Percentiles rank a stretch among this genome's conserved stretches.
These are phyloP conservation scores for Drosophila peninsularis DNA, from an alignment of 2,888 invertebrate genomes.

Conservation along the genomic window DNA sequence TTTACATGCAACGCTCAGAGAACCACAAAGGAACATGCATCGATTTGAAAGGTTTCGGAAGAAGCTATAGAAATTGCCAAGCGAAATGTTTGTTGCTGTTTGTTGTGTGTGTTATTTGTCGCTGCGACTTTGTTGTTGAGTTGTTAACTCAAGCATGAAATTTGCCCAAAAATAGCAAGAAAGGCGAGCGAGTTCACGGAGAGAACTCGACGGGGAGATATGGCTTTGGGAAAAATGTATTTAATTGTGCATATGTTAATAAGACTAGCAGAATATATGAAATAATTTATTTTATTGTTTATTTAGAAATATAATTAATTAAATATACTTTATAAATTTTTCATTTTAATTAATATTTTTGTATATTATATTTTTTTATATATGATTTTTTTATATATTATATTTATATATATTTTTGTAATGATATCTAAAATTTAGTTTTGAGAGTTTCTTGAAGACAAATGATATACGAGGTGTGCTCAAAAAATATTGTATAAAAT, in stretches of 20 bases:
- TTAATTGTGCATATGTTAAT: neutral
- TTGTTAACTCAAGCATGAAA: constrained; percentile 60
- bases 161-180: constrained; percentile 40
- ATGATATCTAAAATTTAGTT: too few relatives aligned
- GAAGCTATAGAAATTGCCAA: constrained; percentile 41
- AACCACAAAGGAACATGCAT: constrained; percentile 6
- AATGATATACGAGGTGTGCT: too few relatives aligned
- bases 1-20: constrained; percentile 55
- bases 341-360: too few relatives aligned
- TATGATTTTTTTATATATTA: too few relatives aligned
- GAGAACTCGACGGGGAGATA: neutral
- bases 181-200: neutral
- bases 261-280: too few relatives aligned
- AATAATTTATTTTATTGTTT: too few relatives aligned
- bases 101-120: neutral
- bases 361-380: too few relatives aligned
- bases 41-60: constrained; percentile 38
- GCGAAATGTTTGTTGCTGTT: constrained; percentile 9
- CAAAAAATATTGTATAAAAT: too few relatives aligned
- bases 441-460: too few relatives aligned
- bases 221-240: neutral
- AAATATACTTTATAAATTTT: too few relatives aligned
- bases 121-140: constrained; percentile 4
- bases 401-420: too few relatives aligned
- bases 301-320: too few relatives aligned